Base-by-base conservation (phyloP, 2,888 invertebrate genomes). In the Drosophila colorata region DNA sequence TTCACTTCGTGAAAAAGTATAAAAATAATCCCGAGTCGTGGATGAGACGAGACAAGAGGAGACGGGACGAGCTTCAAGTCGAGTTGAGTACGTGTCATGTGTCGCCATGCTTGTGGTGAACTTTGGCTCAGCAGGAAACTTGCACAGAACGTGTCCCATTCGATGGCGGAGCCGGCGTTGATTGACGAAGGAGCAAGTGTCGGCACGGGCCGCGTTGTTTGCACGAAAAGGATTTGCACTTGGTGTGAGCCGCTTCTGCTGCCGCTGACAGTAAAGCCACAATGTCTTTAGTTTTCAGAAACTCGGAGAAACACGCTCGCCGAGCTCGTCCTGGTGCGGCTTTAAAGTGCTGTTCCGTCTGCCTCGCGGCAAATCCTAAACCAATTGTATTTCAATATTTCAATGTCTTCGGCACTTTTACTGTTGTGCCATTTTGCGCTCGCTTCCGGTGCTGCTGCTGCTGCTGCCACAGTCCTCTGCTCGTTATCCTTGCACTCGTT, bases 301-400 rank as follows among this genome's bases (percentile, higher is more conserved):
- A n/a, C n/a, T n/a, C n/a, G n/a, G n/a, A n/a, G n/a, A n/a, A n/a
- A n/a, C n/a, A n/a, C n/a, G n/a, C n/a, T n/a, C n/a, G n/a, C n/a
- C n/a, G n/a, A n/a, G n/a, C 3, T 37, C 20, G 14, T 52, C 25
- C 44, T 63, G 43, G 35, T 23, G 63, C 51, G 52, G 41, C 51
- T 47, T 76, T 67, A 61, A 72, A 67, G 64, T 67, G 59, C 74
- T 46, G 20, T 48, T 31, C 60, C 23, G 33, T 16, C 18, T 33
- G 49, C 60, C 40, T 40, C 8, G 7, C 41, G 59, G 40, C 41
- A 47, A 47, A 44, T 55, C 53, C 74, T 73, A 79, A 82, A 77
- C 83, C 86, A 79, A 85, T 85, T 85, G 85, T 86, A 76, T 88
- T 89, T 89, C 83, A 86, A 85, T 89, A 89, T 89, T 89, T 89